Evolutionary conservation across 2,113 vertebrate genomes (phyloP).

Genomic region (Fukomys damarensis): DNA sequence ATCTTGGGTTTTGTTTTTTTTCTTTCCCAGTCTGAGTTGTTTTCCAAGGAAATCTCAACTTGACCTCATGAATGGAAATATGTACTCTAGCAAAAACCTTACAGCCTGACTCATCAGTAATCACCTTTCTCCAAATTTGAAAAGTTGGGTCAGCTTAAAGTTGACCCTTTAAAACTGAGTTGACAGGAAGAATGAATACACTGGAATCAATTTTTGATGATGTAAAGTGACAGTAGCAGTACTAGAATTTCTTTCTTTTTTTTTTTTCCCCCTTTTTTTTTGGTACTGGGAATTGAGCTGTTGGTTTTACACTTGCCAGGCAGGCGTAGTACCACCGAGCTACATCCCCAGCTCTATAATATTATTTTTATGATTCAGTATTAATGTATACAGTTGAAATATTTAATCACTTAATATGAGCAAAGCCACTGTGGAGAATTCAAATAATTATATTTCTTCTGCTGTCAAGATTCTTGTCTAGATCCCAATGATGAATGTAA

Average conservation of each 20-base stretch:
- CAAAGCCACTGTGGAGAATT: background rate
- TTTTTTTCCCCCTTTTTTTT: too few relatives aligned
- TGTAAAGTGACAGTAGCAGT: conserved; percentile 1
- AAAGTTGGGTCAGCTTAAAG: background rate
- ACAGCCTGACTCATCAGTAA: background rate
- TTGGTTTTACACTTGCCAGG: too few relatives aligned
- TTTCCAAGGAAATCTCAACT: conserved; percentile 46
- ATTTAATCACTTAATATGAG: conserved; percentile 2
- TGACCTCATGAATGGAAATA: background rate
- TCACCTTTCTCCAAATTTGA: background rate
- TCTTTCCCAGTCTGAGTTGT: background rate
- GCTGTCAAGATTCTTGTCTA: too few relatives aligned
- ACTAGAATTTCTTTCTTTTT: background rate
- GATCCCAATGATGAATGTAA: too few relatives aligned
- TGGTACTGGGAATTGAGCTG: too few relatives aligned
- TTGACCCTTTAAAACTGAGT: conserved; percentile 1
- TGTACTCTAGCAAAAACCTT: background rate
- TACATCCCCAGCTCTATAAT: background rate
- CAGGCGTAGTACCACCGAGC: too few relatives aligned
- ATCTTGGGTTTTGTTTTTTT: background rate
- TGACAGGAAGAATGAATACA: background rate
- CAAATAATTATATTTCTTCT: background rate
- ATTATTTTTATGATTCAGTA: conserved; percentile 1
- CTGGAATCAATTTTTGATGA: background rate
- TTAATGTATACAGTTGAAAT: conserved; percentile 40